Percentiles rank a stretch among this genome's conserved stretches.
Conservation (phyloP, 1,140 invertebrate genomes). For the Neelides sp. region DNA sequence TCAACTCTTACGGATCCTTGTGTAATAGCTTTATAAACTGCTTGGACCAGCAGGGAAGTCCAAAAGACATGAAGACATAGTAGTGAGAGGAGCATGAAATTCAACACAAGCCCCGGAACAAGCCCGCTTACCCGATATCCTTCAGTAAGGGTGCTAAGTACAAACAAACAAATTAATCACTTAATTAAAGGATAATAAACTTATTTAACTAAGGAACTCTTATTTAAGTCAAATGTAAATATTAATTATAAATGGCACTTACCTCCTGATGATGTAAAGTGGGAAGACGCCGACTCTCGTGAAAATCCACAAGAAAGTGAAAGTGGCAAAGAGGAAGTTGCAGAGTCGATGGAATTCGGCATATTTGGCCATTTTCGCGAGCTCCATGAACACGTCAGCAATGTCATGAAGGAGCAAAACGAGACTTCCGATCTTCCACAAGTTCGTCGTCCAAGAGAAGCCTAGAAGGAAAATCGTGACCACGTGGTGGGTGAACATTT, state of each 20-base stretch:
- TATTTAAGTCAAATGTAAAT: no score
- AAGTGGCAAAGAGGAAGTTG: constrained; percentile 73
- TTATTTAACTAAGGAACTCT: no score
- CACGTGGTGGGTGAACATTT: constrained; percentile 96
- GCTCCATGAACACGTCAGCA: constrained; percentile 89
- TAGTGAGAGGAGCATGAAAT: constrained; percentile 66
- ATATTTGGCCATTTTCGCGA: constrained; percentile 83
- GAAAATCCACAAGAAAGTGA: constrained; percentile 75
- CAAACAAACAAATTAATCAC: background rate
- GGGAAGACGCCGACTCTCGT: constrained; percentile 77
- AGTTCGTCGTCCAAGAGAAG: constrained; percentile 88
- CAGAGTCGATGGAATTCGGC: constrained; percentile 74
- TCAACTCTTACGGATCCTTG: no score
- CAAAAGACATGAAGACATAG: constrained; percentile 82
- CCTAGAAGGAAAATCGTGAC: constrained; percentile 77
- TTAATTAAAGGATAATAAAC: no score
- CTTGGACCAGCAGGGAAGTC: constrained; percentile 86
- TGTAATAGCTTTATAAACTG: constrained; percentile 68
- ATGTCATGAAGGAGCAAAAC: constrained; percentile 86
- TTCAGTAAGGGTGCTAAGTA: constrained; percentile 56
- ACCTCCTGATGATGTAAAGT: constrained; percentile 69
- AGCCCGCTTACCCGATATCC: constrained; percentile 77
- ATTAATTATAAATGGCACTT: no score
- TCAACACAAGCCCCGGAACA: constrained; percentile 92
- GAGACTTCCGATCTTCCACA: constrained; percentile 78